Conservation (phyloP, 1,140 invertebrate genomes). For the Hypothenemus hampei region DNA sequence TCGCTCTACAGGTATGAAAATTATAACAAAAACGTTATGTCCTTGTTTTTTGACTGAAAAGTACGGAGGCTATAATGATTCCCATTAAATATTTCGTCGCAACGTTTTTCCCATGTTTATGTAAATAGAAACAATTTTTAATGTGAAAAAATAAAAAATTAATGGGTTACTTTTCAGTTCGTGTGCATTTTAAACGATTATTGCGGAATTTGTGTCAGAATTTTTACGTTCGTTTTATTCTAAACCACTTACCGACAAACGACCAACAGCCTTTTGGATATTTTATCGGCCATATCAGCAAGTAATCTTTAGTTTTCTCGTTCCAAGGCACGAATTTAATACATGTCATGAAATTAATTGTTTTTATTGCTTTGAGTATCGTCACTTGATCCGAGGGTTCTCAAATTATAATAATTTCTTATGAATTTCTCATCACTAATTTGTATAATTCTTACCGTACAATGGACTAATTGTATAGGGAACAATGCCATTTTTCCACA, state of each 20-base stretch:
- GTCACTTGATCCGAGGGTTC: slow-evolving; percentile 54
- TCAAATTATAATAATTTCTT: slow-evolving; percentile 40
- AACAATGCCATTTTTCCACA: slow-evolving; percentile 56
- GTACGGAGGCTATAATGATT: too few relatives aligned
- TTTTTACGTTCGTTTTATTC: not conserved
- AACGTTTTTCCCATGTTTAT: too few relatives aligned
- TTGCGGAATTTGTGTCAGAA: not conserved
- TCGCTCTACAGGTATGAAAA: too few relatives aligned
- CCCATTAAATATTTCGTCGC: too few relatives aligned
- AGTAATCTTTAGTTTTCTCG: slow-evolving; percentile 55
- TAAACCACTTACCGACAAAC: slow-evolving; percentile 50
- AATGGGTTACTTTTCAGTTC: too few relatives aligned
- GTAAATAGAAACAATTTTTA: too few relatives aligned
- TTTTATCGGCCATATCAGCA: slow-evolving; percentile 61
- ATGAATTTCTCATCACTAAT: not conserved
- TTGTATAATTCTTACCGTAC: slow-evolving; percentile 52
- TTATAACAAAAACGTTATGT: too few relatives aligned
- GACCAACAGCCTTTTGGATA: slow-evolving; percentile 66
- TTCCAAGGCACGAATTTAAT: slow-evolving; percentile 60
- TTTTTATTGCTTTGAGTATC: slow-evolving; percentile 55
- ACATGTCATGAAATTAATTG: slow-evolving; percentile 58
- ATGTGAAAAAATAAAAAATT: too few relatives aligned
- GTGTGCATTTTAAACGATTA: not conserved
- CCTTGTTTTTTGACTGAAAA: too few relatives aligned
- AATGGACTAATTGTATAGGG: slow-evolving; percentile 58